Base-by-base conservation (phyloP, 1,140 invertebrate species). In the Archivesica marissinica region DNA sequence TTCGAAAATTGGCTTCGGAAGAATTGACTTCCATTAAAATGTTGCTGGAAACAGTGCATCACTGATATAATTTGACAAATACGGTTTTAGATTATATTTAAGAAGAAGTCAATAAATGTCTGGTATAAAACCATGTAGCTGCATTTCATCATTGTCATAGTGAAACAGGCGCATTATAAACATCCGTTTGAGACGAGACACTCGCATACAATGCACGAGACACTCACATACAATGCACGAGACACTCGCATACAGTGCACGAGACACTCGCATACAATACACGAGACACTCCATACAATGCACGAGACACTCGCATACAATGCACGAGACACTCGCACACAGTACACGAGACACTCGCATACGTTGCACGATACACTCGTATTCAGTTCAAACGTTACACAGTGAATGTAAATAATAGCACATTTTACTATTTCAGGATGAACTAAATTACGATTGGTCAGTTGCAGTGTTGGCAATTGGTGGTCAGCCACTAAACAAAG, bases 401-500 rank as follows among this genome's bases (percentile, higher is more conserved):
- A 13, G 33, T 17, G 0, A 7, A 28, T 0, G 15, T 25, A 38
- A 70, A 13, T 44, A 35, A 56, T 56, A n/a, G 11, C 23, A 15
- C n/a, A 56, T 20, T 47, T 52, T 70, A 3, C 25, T 68, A 9
- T 35, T 68, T 41, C 61, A 82, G 38, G n/a, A 28, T 20, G 56
- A 56, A 25, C 38, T 52, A 11, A 11, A 25, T n/a, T 30, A 44
- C 23, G 66, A 61, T 17, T 61, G 59, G 47, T 35, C 44, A 13
- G 2, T 61, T 13, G 38, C 20, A 47, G 11, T 44, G 15, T 7
- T 86, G 15, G n/a, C 6, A 7, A 61, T 50, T 35, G 50, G 59
- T n/a, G 86, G 77, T 17, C 70, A 81, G 30, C 72, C 78, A 4
- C 39, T 85, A 13, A 41, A 61, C 4, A 70, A 56, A 35, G 47